Percentiles rank a stretch among this genome's conserved stretches.
Conservation (phyloP, 2,113 vertebrate genomes). For the Nematolebias whitei region DNA sequence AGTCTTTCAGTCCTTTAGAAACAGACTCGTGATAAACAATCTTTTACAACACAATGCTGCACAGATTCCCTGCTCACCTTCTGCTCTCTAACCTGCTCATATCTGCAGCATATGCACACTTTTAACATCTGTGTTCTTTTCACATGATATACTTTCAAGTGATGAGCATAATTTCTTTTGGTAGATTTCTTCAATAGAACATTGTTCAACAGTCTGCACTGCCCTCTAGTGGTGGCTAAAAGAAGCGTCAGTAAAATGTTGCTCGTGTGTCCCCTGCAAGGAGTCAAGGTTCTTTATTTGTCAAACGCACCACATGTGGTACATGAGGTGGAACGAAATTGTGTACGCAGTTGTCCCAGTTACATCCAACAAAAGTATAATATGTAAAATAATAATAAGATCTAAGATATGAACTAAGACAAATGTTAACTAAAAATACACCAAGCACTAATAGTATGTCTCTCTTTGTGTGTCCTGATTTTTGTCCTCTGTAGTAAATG, state of each 20-base stretch:
- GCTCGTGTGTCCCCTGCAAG: neutral
- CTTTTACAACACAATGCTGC: constrained; percentile 37
- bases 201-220: constrained; percentile 44
- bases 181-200: neutral
- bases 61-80: constrained; percentile 12
- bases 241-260: neutral
- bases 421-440: no score
- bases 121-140: constrained; percentile 1
- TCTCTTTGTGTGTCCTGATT: neutral
- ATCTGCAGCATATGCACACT: constrained; percentile 18
- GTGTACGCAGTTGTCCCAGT: no score
- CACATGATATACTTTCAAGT: neutral
- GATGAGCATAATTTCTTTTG: neutral
- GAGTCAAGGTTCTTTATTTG: no score
- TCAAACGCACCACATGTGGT: no score
- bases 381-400: no score
- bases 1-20: constrained; percentile 16
- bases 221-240: constrained; percentile 64
- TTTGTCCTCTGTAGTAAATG: neutral
- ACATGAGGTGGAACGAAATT: no score
- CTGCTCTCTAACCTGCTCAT: constrained; percentile 15
- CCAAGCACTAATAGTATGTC: no score
- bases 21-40: constrained; percentile 17
- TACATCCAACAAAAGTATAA: no score
- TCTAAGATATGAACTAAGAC: no score